phyloP scores from a whole-genome alignment of 2,888 invertebrate species.

The Charanyca ferruginea region DNA sequence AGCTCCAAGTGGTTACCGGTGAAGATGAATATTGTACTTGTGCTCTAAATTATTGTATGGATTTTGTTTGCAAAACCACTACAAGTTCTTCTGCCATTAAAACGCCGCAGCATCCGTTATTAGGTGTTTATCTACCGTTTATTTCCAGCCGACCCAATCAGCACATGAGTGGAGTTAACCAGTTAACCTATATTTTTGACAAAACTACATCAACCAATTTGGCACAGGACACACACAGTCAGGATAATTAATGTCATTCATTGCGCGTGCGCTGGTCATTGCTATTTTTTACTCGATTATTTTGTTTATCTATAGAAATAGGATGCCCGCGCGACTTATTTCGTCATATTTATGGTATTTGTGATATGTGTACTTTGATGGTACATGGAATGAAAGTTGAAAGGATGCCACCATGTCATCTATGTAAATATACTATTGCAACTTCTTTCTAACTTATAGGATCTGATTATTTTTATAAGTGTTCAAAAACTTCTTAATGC shows the following conservation, averaged over 20 bases:
- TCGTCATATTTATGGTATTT: constrained; percentile 30
- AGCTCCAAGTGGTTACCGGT: constrained; percentile 2
- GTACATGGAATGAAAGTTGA: constrained; percentile 31
- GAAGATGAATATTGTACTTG: background rate
- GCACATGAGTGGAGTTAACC: constrained; percentile 60
- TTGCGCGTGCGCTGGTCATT: constrained; percentile 64
- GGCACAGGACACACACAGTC: constrained; percentile 70
- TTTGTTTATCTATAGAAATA: constrained; percentile 44
- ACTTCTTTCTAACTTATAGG: background rate
- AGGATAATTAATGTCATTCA: constrained; percentile 73
- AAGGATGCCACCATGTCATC: constrained; percentile 26
- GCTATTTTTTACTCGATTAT: constrained; percentile 60
- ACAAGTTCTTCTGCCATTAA: constrained; percentile 15
- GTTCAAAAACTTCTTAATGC: constrained; percentile 7
- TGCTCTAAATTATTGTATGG: background rate
- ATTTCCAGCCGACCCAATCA: constrained; percentile 51
- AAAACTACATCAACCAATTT: constrained; percentile 72
- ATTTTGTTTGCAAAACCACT: background rate
- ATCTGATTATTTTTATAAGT: background rate
- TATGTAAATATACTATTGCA: constrained; percentile 9
- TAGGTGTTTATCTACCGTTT: constrained; percentile 42
- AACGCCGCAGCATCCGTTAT: constrained; percentile 31
- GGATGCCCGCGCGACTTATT: constrained; percentile 16
- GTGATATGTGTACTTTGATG: constrained; percentile 15
- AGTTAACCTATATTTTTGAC: constrained; percentile 71